Evolutionary conservation across 1,140 invertebrate species (phyloP).

Genomic region (Drosophila ficusphila): DNA sequence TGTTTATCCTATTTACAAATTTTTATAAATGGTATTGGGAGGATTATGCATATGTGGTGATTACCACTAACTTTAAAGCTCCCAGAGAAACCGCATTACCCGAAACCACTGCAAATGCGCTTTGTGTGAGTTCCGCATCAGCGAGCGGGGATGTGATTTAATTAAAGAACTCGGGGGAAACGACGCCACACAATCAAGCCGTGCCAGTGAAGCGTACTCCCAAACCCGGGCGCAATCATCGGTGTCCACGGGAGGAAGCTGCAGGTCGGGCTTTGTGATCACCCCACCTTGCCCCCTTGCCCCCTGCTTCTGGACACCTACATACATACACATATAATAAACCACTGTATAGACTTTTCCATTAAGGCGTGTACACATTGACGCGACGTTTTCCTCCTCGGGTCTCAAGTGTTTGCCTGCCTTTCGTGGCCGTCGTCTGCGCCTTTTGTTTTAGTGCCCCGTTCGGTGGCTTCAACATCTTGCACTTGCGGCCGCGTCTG

Average conservation of each 20-base stretch:
- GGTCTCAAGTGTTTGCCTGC: conserved; percentile 76
- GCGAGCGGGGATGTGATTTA: conserved; percentile 53
- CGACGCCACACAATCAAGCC: conserved; percentile 69
- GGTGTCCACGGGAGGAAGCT: conserved; percentile 42
- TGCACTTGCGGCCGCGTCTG: conserved; percentile 25
- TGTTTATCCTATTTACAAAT: too few species aligned
- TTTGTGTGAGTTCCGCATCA: conserved; percentile 57
- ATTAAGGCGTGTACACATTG: conserved; percentile 81
- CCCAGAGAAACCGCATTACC: not conserved
- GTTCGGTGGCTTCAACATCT: conserved; percentile 72
- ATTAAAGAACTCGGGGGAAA: conserved; percentile 52
- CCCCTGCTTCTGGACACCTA: conserved; percentile 29
- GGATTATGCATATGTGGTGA: too few species aligned
- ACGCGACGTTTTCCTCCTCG: conserved; percentile 58
- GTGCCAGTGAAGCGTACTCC: conserved; percentile 58
- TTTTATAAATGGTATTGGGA: too few species aligned
- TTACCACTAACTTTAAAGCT: not conserved
- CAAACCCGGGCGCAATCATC: conserved; percentile 63
- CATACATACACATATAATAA: not conserved
- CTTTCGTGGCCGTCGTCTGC: conserved; percentile 63
- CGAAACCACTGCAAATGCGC: conserved; percentile 13
- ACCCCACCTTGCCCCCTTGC: not conserved
- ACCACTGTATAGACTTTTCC: conserved; percentile 65
- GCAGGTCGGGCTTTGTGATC: conserved; percentile 49
- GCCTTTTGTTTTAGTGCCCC: conserved; percentile 73